Evolutionary conservation across 2,797 vertebrate genomes (phyloP).

Genomic region (Pseudochirops cupreus): DNA sequence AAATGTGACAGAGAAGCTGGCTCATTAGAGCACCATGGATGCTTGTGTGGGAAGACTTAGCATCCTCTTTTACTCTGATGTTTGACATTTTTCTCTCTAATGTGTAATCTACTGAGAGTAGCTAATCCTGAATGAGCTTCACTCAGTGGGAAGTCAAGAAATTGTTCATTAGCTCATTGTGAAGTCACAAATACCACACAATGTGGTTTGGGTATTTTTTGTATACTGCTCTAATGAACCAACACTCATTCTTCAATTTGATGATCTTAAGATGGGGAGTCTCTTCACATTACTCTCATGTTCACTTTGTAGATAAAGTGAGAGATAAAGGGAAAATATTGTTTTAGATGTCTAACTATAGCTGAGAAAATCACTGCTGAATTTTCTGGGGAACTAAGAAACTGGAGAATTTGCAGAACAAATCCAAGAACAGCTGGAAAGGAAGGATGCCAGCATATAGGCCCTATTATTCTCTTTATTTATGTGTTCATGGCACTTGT

Average conservation of each 20-base stretch:
- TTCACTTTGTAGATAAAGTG: background rate
- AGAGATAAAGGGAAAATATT: background rate
- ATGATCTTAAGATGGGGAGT: background rate
- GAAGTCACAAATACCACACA: conserved; percentile 52
- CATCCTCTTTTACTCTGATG: conserved; percentile 74
- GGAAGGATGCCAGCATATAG: background rate
- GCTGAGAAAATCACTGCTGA: background rate
- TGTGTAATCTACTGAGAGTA: conserved; percentile 79
- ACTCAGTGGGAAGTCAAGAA: conserved; percentile 69
- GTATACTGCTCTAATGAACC: background rate
- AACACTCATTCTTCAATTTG: background rate
- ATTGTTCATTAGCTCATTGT: conserved; percentile 78
- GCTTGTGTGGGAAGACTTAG: conserved; percentile 76
- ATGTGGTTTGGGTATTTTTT: conserved; percentile 71
- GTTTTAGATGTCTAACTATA: background rate
- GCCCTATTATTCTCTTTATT: background rate
- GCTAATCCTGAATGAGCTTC: conserved; percentile 72
- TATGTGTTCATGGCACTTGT: background rate
- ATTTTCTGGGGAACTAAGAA: background rate
- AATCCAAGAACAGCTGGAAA: background rate
- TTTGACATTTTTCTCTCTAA: conserved; percentile 83
- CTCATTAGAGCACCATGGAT: conserved; percentile 80
- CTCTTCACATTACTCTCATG: background rate
- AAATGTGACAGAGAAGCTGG: conserved; percentile 74
- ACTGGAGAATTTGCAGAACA: conserved; percentile 15